Base-by-base conservation (phyloP, 37 sponge, comb jelly and placozoan genomes). In the Ianthella basta region DNA sequence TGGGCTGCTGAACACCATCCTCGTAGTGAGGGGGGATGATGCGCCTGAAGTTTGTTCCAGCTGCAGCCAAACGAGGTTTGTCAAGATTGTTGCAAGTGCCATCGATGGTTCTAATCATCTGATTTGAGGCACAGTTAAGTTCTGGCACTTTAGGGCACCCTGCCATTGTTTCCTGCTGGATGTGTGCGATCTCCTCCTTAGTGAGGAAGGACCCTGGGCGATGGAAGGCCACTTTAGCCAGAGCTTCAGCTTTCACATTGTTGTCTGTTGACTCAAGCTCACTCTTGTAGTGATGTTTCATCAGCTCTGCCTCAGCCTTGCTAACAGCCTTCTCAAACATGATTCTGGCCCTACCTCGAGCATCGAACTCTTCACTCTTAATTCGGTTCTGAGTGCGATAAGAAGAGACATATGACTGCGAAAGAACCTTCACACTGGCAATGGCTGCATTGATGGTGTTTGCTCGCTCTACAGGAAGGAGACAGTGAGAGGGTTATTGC, bases 51-150 rank as follows among this genome's bases (percentile, higher is more conserved):
- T 81, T 63, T 19, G 86, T 91, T 60, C 41, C 54, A 29, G 95
- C 77, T 21, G 96, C 79, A 0, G 95, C 98, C 24, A 64, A 72
- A 0, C 32, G 34, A 25, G 94, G 94, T 56, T 70, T 67, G 15
- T 56, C 72, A 0, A 90, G 81, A 80, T 97, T 97, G 85, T 97
- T 97, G 74, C 98, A 97, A 38, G 92, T 91, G 16, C 96, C 95
- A 63, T 97, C 90, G 4, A 88, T 77, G 13, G 89, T 92, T 18
- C 98, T 82, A 53, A 75, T 79, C 35, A 59, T 30, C 55, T 37
- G 56, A 38, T 84, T 23, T 34, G 50, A 44, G 8, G 50, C 3
- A 8, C 50, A 44, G n/a, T 25, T 10, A 5, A 10, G 27, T 23
- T 6, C 4, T 61, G 63, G 63, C n/a, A 14, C 12, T 24, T 60